Evolutionary conservation across 2,888 invertebrate species (phyloP), one percentile per base, ranked within the genome.

Genomic region (Heliconius ethilla): DNA sequence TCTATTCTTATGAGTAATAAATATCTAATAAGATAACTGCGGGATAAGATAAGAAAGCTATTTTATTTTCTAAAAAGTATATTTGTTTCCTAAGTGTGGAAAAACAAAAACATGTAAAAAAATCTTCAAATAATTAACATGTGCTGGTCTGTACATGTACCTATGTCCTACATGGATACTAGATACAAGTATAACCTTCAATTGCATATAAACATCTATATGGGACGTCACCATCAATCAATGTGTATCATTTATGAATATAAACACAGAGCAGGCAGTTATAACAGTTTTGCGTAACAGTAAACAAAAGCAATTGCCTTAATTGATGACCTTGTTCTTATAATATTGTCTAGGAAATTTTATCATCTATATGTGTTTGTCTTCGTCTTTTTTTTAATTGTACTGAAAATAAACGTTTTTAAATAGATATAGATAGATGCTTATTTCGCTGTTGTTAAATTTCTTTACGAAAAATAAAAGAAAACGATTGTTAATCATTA

Each of bases 281-380:
- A 59, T 79, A 75, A 82, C 79, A 84, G 77, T 81, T 84, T 83
- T 82, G 82, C 82, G 81, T 80, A 81, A 79, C 79, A 75, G 65
- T 78, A 75, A 82, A 79, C 81, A 85, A 83, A 85, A 85, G 80
- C 86, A 89, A 90, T 91, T 91, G 89, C 78, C 84, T 87, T 86
- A 87, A 90, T 86, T 87, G 87, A 86, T 84, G 88, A 84, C 91
- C 91, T 91, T 89, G 88, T 77, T 79, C 82, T 82, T 83, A 7
- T 33, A 33, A 33, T 33, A 87, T 89, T 89, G 86, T 85, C 85
- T 69, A 59, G 37, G 25, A 65, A 69, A 27, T 29, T 72, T 75
- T 78, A 25, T 40, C 18, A 27, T 72, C 55, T 73, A 0, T 62
- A 70, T 62, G 4, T 22, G 5, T 51, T 51, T 45, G 11, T 45